phyloP scores from a whole-genome alignment of 2,797 vertebrate genomes.

The Cynodonichthys magdalenae region DNA sequence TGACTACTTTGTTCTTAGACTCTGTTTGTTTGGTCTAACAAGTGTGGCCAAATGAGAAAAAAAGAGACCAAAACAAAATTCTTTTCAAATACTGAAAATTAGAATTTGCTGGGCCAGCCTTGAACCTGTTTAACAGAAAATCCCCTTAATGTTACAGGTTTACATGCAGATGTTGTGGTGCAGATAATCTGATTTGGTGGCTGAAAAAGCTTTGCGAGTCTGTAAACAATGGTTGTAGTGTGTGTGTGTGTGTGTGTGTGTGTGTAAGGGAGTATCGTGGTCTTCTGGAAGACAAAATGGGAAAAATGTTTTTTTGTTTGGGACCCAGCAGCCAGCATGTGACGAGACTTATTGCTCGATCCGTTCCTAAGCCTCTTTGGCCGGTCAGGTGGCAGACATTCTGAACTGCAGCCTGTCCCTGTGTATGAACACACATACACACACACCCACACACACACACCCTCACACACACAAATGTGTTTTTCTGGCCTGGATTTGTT shows the following conservation, averaged over 20 bases:
- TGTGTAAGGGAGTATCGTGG: conserved; percentile 1
- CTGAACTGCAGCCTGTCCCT: conserved; percentile 52
- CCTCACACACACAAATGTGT: background rate
- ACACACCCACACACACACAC: conserved; percentile 16
- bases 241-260: background rate
- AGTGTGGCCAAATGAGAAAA: no score
- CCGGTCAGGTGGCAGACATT: conserved; percentile 74
- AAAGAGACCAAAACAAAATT: no score
- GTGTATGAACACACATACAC: conserved; percentile 24
- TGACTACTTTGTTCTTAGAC: no score
- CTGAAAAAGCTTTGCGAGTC: background rate
- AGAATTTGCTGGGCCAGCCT: no score
- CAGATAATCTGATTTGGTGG: background rate
- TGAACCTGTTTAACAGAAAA: background rate
- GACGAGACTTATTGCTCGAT: conserved; percentile 72
- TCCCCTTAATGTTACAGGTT: background rate
- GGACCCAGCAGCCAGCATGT: conserved; percentile 69
- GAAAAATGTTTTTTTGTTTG: conserved; percentile 55
- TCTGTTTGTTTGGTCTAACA: no score
- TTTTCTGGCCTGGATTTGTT: conserved; percentile 55
- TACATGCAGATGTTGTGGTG: background rate
- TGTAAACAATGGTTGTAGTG: background rate
- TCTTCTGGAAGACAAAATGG: conserved; percentile 21
- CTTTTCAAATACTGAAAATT: no score
- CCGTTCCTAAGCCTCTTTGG: conserved; percentile 76